phyloP scores from a whole-genome alignment of 2,888 invertebrate genomes.

The Oscheius sp. region DNA sequence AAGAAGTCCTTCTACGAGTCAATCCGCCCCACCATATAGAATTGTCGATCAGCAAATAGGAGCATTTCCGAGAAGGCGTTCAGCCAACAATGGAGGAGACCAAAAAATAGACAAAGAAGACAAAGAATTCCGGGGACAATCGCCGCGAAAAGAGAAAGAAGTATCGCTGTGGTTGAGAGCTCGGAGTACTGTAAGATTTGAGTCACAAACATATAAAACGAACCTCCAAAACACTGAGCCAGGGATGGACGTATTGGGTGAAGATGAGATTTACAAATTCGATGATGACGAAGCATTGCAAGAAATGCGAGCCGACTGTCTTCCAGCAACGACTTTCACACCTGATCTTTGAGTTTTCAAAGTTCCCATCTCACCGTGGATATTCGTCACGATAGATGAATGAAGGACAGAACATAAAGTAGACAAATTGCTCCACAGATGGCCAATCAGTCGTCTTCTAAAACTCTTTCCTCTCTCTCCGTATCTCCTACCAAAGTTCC shows the following conservation, averaged over 20 bases:
- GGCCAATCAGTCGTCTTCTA: slow-evolving; percentile 45
- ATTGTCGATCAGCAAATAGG: slow-evolving; percentile 85
- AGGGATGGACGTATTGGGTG: slow-evolving; percentile 80
- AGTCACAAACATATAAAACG: too few species aligned
- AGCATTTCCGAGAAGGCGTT: slow-evolving; percentile 90
- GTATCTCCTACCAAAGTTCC: not conserved
- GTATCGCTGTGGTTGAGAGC: slow-evolving; percentile 33
- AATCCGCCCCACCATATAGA: slow-evolving; percentile 74
- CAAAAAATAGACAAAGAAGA: slow-evolving; percentile 83
- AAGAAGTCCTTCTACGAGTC: slow-evolving; percentile 1
- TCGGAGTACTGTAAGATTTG: slow-evolving; percentile 22
- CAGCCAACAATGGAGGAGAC: slow-evolving; percentile 87
- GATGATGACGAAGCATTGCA: slow-evolving; percentile 79
- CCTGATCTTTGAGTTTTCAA: not conserved
- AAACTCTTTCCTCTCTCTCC: not conserved
- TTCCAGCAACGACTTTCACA: slow-evolving; percentile 35
- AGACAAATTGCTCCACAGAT: slow-evolving; percentile 61
- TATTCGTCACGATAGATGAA: slow-evolving; percentile 67
- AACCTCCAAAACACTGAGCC: slow-evolving; percentile 73
- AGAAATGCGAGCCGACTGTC: slow-evolving; percentile 46
- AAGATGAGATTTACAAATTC: slow-evolving; percentile 84
- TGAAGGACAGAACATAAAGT: slow-evolving; percentile 67
- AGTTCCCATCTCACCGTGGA: slow-evolving; percentile 48
- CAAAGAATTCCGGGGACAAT: slow-evolving; percentile 76
- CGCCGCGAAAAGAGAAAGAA: slow-evolving; percentile 71